Conservation (phyloP, 2,797 vertebrate species). For the Crax fasciolata region DNA sequence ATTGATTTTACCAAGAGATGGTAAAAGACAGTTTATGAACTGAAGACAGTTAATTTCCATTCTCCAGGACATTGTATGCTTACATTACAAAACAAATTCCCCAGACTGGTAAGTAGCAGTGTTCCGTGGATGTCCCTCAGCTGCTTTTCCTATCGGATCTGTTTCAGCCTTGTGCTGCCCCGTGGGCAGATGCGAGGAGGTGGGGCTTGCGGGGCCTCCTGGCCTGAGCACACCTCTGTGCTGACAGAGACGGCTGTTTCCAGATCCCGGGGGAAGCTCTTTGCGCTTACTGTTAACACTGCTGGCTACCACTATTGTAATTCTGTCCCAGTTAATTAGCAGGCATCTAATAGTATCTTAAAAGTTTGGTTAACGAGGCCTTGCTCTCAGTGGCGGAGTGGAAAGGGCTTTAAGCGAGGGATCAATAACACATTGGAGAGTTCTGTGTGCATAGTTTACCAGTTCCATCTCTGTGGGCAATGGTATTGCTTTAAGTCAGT, state of each 20-base stretch:
- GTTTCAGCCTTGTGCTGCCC: background rate
- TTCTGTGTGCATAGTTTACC: background rate
- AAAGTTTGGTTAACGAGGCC: slow-evolving; percentile 16
- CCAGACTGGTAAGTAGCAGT: background rate
- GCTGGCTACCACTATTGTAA: background rate
- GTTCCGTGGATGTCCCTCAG: background rate
- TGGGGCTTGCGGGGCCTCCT: background rate
- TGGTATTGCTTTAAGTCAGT: background rate
- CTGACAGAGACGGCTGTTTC: background rate
- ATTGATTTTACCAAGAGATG: background rate
- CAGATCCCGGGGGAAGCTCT: background rate
- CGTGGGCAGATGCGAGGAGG: no score
- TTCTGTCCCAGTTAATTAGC: slow-evolving; percentile 15
- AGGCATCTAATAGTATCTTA: background rate
- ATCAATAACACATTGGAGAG: background rate
- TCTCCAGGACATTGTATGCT: background rate
- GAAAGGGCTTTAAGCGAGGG: slow-evolving; percentile 5
- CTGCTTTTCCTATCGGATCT: background rate
- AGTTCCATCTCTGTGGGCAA: background rate
- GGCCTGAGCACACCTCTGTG: background rate
- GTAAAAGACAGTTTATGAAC: background rate
- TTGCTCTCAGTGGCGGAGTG: background rate
- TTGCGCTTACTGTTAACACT: background rate
- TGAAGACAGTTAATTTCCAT: background rate
- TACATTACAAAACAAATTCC: background rate